These are phyloP conservation scores for Machimus atricapillus DNA, from an alignment of 2,888 invertebrate genomes.

Conservation along the genomic window DNA sequence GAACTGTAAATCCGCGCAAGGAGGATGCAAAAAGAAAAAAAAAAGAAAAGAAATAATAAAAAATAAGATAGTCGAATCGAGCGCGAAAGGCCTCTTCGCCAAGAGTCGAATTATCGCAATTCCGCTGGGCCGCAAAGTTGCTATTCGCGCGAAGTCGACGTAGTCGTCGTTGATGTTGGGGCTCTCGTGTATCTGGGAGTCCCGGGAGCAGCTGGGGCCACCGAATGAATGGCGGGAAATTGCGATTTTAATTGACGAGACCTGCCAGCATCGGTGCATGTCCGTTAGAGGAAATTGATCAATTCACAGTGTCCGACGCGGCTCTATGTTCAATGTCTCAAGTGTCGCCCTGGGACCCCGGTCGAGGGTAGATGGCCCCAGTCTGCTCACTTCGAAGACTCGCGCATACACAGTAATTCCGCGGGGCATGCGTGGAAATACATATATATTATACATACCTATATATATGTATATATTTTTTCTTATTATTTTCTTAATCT, in stretches of 20 bases:
- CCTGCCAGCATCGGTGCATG: constrained; percentile 32
- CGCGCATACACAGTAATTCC: background rate
- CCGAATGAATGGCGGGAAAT: constrained; percentile 33
- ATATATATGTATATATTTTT: background rate
- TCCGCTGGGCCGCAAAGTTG: background rate
- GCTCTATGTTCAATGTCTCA: constrained; percentile 27
- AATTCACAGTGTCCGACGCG: constrained; percentile 20
- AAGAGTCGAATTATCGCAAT: constrained; percentile 18
- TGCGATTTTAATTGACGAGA: constrained; percentile 39
- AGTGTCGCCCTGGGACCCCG: constrained; percentile 30
- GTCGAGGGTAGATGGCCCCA: background rate
- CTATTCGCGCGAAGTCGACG: background rate
- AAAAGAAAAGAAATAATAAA: too few relatives aligned
- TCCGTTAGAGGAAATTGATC: constrained; percentile 32
- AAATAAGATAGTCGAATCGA: background rate
- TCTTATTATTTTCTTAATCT: background rate
- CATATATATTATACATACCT: background rate
- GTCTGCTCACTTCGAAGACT: background rate
- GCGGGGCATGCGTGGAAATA: constrained; percentile 28
- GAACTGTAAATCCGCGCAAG: background rate
- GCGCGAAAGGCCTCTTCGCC: background rate
- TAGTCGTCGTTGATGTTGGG: background rate
- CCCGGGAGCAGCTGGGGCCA: constrained; percentile 17
- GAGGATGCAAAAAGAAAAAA: background rate
- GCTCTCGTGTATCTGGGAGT: background rate